Evolutionary conservation across 2,888 invertebrate species (phyloP), one percentile per base, ranked within the genome.

Genomic region (Craniophora ligustri): DNA sequence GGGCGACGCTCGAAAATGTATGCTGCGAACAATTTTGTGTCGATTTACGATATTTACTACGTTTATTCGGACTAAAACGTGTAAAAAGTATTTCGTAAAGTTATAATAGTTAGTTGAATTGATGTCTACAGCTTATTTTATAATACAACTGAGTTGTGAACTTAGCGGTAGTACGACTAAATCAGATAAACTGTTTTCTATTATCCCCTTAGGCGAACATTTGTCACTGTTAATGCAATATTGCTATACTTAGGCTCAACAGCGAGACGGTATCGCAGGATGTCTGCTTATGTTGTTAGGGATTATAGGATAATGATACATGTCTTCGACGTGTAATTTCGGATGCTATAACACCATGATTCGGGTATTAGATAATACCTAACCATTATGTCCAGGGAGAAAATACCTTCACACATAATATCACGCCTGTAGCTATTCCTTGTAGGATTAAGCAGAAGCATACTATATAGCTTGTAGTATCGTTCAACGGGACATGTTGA

Each of bases 201-300:
- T 46, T 60, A 44, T 42, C 32, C 67, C 62, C 31, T 39, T 28
- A 31, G 26, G 67, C 30, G 30, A 18, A 39, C 46, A 42, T 67
- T 61, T 61, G 46, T 67, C 53, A 61, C 38, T 53, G 42, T 40
- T 67, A 61, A 42, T 67, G 41, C 45, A 60, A 42, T 53, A 60
- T 60, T 42, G 38, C 46, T 61, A 45, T 58, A 61, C 31, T 44
- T 61, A 11, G 53, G 13, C 15, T 35, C 62, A 28, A 61, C 46
- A 21, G 36, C 21, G 34, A 14, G 53, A 53, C 34, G 16, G 14
- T 42, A 35, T 41, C 14, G 38, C 13, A 14, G 11, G 31, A 28
- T 28, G 11, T 14, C 13, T 46, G 34, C 14, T 32, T 51, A 40
- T 38, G 34, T 51, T 21, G 11, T 40, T 21, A 42, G 3, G 19